Base-by-base conservation (phyloP, 92 coral and sea anemone species). In the Paramuricea clavata region DNA sequence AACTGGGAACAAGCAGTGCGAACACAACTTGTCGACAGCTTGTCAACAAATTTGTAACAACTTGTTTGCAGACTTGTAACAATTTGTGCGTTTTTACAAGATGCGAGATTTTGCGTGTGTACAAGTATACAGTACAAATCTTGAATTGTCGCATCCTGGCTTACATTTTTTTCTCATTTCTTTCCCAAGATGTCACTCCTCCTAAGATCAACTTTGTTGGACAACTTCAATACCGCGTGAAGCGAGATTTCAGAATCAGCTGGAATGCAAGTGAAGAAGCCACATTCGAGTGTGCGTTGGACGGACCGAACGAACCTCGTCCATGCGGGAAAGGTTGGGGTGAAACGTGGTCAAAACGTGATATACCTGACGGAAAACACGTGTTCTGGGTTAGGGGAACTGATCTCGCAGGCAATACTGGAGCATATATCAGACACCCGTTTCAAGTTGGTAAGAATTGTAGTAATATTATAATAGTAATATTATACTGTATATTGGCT, bases 241-340 rank as follows among this genome's bases (percentile, higher is more conserved):
- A 27, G 67, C 33, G 57, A 5, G 73, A 79, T 39, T 79, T 57
- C 31, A 59, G 35, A n/a, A 79, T 79, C 41, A 32, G 28, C 32
- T 79, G 84, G 84, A 61, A 59, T 12, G 71, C 84, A 6, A 79
- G 84, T 67, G 84, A 79, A 36, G 84, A 79, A 26, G 33, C 84
- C 5, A 79, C 72, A 28, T 79, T 79, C 60, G 73, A 59, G 12
- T 79, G 84, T 39, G 0, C 84, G 7, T 35, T 79, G 4, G 84
- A 79, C 26, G 47, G 36, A 52, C 84, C 50, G 19, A 79, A 39
- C 56, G 13, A 79, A 0, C 73, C 56, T 0, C 73, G 17, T 21
- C 54, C 71, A 28, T 79, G 84, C 35, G 84, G 84, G 7, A 59
- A 17, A 39, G 84, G 84, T n/a, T 35, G 21, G 73, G 31, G 19